Conservation (phyloP, 2,888 invertebrate species). For the Crematogaster levior region DNA sequence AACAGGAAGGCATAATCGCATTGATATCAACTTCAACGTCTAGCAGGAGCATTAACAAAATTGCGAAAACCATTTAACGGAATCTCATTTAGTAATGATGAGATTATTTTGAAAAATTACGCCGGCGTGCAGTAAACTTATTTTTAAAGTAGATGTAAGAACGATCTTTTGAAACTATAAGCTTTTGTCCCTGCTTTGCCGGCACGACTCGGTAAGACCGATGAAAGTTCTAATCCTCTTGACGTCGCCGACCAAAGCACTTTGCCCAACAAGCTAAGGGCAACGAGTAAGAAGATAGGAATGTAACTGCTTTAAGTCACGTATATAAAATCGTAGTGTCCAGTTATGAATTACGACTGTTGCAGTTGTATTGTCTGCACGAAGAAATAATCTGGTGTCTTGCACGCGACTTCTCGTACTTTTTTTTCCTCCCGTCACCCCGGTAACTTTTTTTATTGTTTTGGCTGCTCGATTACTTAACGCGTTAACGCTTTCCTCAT, state of each 20-base stretch:
- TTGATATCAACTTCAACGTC: conserved; percentile 9
- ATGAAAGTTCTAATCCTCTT: conserved; percentile 74
- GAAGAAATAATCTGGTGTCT: conserved; percentile 44
- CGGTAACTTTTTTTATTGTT: conserved; percentile 30
- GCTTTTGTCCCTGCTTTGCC: conserved; percentile 39
- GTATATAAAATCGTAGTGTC: conserved; percentile 33
- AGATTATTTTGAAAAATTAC: conserved; percentile 54
- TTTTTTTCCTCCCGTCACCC: background rate
- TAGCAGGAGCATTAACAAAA: conserved; percentile 28
- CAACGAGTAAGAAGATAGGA: conserved; percentile 58
- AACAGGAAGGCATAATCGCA: background rate
- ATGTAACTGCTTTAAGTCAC: conserved; percentile 62
- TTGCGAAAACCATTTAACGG: conserved; percentile 43
- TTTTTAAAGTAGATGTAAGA: conserved; percentile 49
- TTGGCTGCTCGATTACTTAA: conserved; percentile 46
- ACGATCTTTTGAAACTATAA: conserved; percentile 46
- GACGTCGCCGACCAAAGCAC: conserved; percentile 65
- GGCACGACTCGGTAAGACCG: conserved; percentile 64
- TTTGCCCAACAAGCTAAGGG: conserved; percentile 60
- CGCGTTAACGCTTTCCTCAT: conserved; percentile 50
- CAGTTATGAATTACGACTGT: conserved; percentile 47
- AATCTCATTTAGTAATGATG: conserved; percentile 36
- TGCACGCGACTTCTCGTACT: conserved; percentile 42
- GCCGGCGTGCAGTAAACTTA: conserved; percentile 33
- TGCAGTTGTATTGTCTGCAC: conserved; percentile 30